A percentile compares a stretch with the other conserved stretches of the same genome.
Evolutionary conservation across 2,113 vertebrate genomes (phyloP).

Genomic region (Setophaga coronata): DNA sequence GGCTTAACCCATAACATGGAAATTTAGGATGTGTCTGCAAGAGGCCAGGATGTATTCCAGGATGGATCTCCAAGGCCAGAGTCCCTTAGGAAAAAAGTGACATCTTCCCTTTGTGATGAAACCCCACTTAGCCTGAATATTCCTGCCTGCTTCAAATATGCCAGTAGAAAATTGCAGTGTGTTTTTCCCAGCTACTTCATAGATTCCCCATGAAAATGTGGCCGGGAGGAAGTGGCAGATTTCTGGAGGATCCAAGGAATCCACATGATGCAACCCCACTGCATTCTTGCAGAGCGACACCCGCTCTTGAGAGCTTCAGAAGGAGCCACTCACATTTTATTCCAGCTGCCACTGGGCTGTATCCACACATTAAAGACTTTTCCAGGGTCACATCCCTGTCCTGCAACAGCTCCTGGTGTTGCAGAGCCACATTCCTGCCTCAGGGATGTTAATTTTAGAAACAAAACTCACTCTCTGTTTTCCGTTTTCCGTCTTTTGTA

Average conservation of each 20-base stretch:
- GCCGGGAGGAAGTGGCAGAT: not conserved
- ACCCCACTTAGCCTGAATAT: not conserved
- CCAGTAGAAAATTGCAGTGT: not conserved
- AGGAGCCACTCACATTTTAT: not conserved
- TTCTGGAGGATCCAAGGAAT: not conserved
- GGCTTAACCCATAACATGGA: accelerated
- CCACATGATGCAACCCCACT: constrained; percentile 49
- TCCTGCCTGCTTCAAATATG: not conserved
- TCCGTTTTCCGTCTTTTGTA: not conserved
- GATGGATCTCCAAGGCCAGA: not conserved
- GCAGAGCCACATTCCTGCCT: not conserved
- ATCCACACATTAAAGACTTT: not conserved
- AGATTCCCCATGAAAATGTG: not conserved
- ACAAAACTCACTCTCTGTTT: not conserved
- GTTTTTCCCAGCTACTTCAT: not conserved
- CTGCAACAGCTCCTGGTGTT: not conserved
- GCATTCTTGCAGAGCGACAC: not conserved
- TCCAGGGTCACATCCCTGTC: not conserved
- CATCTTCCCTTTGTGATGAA: accelerated
- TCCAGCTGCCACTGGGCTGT: not conserved
- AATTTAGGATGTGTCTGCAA: not conserved
- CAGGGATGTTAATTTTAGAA: not conserved
- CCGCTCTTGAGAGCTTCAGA: not conserved
- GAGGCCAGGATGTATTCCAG: not conserved
- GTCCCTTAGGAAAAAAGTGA: not conserved